These are phyloP conservation scores for Megaleporinus macrocephalus DNA, from an alignment of 2,113 vertebrate genomes.

Conservation along the genomic window DNA sequence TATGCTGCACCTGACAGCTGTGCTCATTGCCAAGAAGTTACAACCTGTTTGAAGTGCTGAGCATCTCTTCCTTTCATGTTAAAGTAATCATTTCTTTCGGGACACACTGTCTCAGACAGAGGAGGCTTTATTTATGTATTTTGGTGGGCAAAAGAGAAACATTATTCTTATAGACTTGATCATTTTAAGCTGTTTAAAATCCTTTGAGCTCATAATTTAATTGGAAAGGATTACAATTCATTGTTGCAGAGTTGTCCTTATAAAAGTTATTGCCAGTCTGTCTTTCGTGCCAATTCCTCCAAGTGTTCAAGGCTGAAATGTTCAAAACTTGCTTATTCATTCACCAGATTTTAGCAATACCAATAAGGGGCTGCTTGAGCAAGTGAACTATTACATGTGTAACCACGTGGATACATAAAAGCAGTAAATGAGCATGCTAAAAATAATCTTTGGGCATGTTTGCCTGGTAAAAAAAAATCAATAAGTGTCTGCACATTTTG, in stretches of 20 bases:
- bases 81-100: background rate
- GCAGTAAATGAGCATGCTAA: no score
- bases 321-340: no score
- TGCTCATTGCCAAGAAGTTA: conserved; percentile 58
- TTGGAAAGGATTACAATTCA: background rate
- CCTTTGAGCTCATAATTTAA: background rate
- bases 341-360: no score
- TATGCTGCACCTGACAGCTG: conserved; percentile 68
- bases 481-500: no score
- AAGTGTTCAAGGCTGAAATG: background rate
- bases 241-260: background rate
- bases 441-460: no score
- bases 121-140: background rate
- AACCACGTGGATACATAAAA: no score
- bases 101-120: background rate
- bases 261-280: background rate
- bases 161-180: background rate
- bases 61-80: conserved; percentile 32
- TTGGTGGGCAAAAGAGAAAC: background rate
- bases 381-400: no score
- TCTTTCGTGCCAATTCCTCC: background rate
- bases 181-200: background rate
- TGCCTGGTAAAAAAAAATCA: no score
- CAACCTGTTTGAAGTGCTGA: conserved; percentile 63
- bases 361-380: no score